Conservation (phyloP, 1,140 invertebrate genomes). For the Kradibia gibbosae region DNA sequence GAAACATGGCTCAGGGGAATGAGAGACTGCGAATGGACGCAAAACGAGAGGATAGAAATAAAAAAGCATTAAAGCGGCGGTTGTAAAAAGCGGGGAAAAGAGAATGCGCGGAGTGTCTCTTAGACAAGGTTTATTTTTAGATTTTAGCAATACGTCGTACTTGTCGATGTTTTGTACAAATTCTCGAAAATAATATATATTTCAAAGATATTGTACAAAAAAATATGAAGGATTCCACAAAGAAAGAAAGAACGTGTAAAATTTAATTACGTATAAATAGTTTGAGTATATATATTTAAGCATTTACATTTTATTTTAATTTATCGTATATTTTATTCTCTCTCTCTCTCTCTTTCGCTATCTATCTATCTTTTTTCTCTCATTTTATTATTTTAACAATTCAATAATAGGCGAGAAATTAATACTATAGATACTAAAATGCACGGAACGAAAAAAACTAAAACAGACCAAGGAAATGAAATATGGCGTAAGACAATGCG, state of each 20-base stretch:
- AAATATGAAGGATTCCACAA: too few species aligned
- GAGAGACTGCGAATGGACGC: slow-evolving; percentile 31
- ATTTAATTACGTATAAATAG: too few species aligned
- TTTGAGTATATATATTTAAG: too few species aligned
- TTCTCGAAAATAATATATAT: slow-evolving; percentile 39
- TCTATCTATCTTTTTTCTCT: not conserved
- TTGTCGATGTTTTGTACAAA: slow-evolving; percentile 2
- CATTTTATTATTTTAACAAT: not conserved
- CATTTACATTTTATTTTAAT: not conserved
- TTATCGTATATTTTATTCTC: not conserved
- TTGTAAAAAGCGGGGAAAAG: slow-evolving; percentile 35
- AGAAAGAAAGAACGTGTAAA: too few species aligned
- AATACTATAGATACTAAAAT: too few species aligned
- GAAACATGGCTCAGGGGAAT: slow-evolving; percentile 30
- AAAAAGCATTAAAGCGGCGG: slow-evolving; percentile 39
- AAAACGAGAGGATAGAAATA: slow-evolving; percentile 38
- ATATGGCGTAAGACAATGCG: too few species aligned
- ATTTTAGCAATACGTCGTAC: slow-evolving; percentile 24
- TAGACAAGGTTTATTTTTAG: slow-evolving; percentile 39
- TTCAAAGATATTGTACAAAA: slow-evolving; percentile 35
- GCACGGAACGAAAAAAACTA: not conserved
- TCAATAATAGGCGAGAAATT: too few species aligned
- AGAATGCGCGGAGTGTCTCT: slow-evolving; percentile 23
- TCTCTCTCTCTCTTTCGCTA: not conserved
- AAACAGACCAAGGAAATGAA: not conserved